A percentile compares a stretch with the other conserved stretches of the same genome.
These are phyloP conservation scores for Clusia tigrina DNA, from an alignment of 2,888 invertebrate species.

Conservation along the genomic window DNA sequence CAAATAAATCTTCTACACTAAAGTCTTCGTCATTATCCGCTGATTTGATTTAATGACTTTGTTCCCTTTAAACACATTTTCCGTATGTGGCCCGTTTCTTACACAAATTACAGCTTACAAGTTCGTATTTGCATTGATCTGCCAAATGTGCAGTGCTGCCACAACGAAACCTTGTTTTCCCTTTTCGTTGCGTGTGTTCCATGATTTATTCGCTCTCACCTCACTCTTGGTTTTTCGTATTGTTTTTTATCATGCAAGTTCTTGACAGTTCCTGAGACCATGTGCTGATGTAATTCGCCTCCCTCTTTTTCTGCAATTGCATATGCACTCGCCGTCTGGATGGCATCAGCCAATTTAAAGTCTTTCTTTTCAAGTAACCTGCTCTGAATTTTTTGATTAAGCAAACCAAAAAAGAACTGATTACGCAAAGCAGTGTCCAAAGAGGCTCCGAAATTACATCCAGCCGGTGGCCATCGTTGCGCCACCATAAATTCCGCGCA, in stretches of 20 bases:
- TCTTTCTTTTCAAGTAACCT: not conserved
- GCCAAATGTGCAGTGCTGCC: constrained; percentile 13
- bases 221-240: not conserved
- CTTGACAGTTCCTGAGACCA: not conserved
- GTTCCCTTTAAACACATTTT: constrained; percentile 14
- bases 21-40: not conserved
- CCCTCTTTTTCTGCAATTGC: not conserved
- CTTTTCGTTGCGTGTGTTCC: not conserved
- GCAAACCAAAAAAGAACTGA: not conserved
- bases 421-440: not conserved
- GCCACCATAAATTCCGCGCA: not conserved
- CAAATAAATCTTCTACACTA: not conserved
- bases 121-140: constrained; percentile 6
- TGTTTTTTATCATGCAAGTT: not conserved
- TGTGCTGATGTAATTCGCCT: not conserved
- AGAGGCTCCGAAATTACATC: not conserved
- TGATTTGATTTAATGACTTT: not conserved
- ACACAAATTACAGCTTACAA: constrained; percentile 10
- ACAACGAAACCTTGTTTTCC: constrained; percentile 12
- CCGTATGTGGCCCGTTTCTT: constrained; percentile 16
- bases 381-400: not conserved
- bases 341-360: not conserved
- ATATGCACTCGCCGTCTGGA: not conserved
- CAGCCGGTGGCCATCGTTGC: not conserved
- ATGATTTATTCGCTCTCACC: not conserved